Conservation (phyloP, 2,113 vertebrate genomes). For the Tauraco erythrolophus region DNA sequence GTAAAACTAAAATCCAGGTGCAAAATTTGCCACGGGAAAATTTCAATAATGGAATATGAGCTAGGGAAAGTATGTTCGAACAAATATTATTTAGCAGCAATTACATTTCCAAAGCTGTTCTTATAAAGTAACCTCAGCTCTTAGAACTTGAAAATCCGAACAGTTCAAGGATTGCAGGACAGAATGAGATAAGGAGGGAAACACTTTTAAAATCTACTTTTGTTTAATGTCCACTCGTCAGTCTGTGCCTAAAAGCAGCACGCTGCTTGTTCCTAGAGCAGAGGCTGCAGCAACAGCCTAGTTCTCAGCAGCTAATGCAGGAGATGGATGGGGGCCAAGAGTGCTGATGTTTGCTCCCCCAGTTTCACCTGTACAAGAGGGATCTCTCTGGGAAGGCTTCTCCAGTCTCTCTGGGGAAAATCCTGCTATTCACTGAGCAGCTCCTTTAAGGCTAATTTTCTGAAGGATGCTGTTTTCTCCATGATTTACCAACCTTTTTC, state of each 20-base stretch:
- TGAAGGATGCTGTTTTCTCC: background rate
- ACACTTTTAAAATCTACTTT: background rate
- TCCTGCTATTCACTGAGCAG: background rate
- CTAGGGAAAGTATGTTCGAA: background rate
- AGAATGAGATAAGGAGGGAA: background rate
- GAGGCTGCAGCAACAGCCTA: background rate
- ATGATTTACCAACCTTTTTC: background rate
- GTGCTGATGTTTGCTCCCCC: background rate
- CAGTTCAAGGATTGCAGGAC: background rate
- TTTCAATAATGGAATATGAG: background rate
- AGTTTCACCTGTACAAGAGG: background rate
- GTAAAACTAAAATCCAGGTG: background rate
- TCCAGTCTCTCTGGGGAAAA: background rate
- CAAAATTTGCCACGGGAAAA: background rate
- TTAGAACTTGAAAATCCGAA: background rate
- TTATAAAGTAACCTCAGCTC: background rate
- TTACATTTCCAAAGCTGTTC: background rate
- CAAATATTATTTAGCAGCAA: background rate
- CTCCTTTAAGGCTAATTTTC: background rate
- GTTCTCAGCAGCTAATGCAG: background rate
- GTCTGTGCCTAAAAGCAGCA: conserved; percentile 66
- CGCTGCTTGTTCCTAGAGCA: background rate
- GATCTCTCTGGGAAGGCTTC: background rate
- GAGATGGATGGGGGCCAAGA: background rate
- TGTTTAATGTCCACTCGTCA: conserved; percentile 9